A percentile compares a stretch with the other conserved stretches of the same genome.
phyloP scores from a whole-genome alignment of 2,888 invertebrate species.

The Standfussiana lucernea region DNA sequence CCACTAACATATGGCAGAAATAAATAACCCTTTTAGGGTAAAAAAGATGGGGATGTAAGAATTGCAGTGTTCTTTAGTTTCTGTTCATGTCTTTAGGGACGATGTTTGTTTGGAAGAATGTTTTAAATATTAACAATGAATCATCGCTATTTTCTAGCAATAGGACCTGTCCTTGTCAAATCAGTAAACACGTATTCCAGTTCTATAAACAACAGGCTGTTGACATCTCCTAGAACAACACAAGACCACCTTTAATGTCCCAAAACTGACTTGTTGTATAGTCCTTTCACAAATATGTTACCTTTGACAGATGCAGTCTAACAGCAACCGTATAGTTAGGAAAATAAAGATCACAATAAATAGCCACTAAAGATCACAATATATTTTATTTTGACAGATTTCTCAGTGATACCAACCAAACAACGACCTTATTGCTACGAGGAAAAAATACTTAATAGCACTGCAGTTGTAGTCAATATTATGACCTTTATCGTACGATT shows the following conservation, averaged over 20 bases:
- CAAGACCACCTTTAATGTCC: slow-evolving; percentile 23
- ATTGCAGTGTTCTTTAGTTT: no score
- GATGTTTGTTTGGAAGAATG: no score
- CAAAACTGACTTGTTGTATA: slow-evolving; percentile 17
- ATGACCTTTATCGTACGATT: slow-evolving; percentile 48
- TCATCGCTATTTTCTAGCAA: not conserved
- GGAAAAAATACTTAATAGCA: not conserved
- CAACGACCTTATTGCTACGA: not conserved
- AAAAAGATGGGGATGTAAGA: no score
- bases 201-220: not conserved
- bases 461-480: slow-evolving; percentile 5
- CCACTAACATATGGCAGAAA: no score
- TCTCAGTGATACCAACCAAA: not conserved
- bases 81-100: no score
- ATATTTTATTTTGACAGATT: no score
- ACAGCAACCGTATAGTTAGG: not conserved
- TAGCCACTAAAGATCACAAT: no score
- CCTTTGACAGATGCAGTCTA: not conserved
- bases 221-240: slow-evolving; percentile 29
- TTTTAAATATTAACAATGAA: not conserved
- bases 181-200: slow-evolving; percentile 8
- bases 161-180: slow-evolving; percentile 3
- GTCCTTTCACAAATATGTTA: not conserved
- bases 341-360: not conserved
- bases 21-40: no score